Evolutionary conservation across 2,888 invertebrate species (phyloP), one percentile per base, ranked within the genome.

Genomic region (Dolichopus griseipennis): DNA sequence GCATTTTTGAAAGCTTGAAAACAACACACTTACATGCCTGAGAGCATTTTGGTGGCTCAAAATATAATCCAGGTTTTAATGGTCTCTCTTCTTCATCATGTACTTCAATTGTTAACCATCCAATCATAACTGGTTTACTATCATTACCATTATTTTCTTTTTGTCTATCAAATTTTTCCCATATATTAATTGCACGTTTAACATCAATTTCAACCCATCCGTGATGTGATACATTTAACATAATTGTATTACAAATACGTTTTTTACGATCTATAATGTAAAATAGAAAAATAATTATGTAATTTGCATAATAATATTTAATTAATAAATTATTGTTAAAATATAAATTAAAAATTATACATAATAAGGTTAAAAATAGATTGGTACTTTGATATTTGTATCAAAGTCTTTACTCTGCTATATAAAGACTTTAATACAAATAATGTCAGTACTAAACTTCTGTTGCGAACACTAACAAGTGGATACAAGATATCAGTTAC

Each of bases 1-100:
- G 52, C 52, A 52, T 12, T 18, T 64, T 43, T 66, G 0, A 66
- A 61, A 67, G 22, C 61, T 18, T 52, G 79, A 77, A 76, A 77
- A 81, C 81, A 76, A 78, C 78, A 80, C 80, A 79, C 80, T 76
- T 79, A 80, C 81, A 78, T 80, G 79, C 80, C 80, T 80, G 78
- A 71, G 79, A 79, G 71, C 80, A 80, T 73, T 78, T 78, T 70
- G 80, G 80, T 71, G 81, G 80, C 71, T 76, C 76, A 68, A 80
- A 80, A 73, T 75, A 80, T 20, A 75, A 74, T 20, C 80, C 80
- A 52, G 80, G 78, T 72, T 78, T 75, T 61, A 80, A 69, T 22
- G 77, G 81, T 67, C 77, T 77, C 69, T 80, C 80, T 71, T 80
- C 80, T 67, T 80, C 80, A 61, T 80, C 80, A 68, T 81, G 80